These are phyloP conservation scores for Sebastes trivittatus DNA, from an alignment of 2,797 vertebrate genomes.

Conservation along the genomic window DNA sequence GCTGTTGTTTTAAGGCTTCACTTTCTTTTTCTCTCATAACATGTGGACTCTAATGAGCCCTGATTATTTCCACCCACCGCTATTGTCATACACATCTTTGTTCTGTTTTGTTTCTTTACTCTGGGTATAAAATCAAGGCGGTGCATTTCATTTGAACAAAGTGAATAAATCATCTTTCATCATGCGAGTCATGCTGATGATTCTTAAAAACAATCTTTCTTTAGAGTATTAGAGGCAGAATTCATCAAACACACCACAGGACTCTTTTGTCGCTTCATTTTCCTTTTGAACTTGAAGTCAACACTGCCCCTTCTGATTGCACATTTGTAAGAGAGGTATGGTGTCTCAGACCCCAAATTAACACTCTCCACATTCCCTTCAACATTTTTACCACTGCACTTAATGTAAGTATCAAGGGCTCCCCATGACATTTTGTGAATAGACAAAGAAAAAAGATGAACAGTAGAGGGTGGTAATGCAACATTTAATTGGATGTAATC, in stretches of 20 bases:
- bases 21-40: background rate
- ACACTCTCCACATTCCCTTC: background rate
- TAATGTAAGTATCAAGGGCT: background rate
- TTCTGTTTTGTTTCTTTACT: background rate
- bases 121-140: constrained; percentile 23
- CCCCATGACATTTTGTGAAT: background rate
- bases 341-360: background rate
- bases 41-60: constrained; percentile 23
- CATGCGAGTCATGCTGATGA: background rate
- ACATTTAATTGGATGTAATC: constrained; percentile 7
- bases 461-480: constrained; percentile 4
- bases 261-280: background rate
- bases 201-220: constrained; percentile 7
- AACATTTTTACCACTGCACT: background rate
- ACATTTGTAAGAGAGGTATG: constrained; percentile 12
- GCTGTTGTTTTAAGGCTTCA: constrained; percentile 19
- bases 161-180: constrained; percentile 36
- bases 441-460: constrained; percentile 19
- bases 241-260: constrained; percentile 3
- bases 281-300: background rate
- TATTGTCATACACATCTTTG: constrained; percentile 9
- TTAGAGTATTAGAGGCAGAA: background rate
- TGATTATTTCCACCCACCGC: constrained; percentile 46
- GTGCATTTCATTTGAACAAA: constrained; percentile 6
- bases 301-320: constrained; percentile 10